Evolutionary conservation across 2,888 invertebrate species (phyloP).

Genomic region (Apamea anceps): DNA sequence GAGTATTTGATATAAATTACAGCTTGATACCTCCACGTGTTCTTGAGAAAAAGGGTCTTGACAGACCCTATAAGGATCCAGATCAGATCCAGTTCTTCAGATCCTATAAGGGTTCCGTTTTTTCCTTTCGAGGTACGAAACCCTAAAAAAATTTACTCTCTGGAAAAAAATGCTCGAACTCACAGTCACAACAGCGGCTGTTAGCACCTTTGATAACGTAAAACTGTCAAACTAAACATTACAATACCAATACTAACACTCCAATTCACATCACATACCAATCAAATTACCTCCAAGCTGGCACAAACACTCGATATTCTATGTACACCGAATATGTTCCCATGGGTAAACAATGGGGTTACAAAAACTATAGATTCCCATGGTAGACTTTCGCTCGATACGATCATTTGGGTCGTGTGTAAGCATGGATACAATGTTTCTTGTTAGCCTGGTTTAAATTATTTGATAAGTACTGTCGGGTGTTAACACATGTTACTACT

Average conservation of each 20-base stretch:
- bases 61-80: too few species aligned
- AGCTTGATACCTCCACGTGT: too few species aligned
- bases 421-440: conserved; percentile 69
- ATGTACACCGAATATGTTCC: conserved; percentile 63
- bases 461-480: conserved; percentile 45
- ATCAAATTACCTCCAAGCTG: conserved; percentile 34
- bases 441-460: conserved; percentile 69
- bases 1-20: too few species aligned
- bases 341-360: conserved; percentile 69
- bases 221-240: not conserved
- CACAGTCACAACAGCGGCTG: too few species aligned
- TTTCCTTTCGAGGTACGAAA: too few species aligned
- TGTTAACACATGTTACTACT: not conserved
- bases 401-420: conserved; percentile 75
- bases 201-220: too few species aligned
- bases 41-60: too few species aligned
- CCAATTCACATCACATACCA: conserved; percentile 37
- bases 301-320: conserved; percentile 48
- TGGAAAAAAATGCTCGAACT: too few species aligned
- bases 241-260: not conserved
- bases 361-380: conserved; percentile 81
- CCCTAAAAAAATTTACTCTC: too few species aligned
- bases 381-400: conserved; percentile 83
- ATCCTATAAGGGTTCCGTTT: too few species aligned
- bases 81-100: too few species aligned